Evolutionary conservation across 2,797 vertebrate genomes (phyloP).

Genomic region (Centropyge bicolor): DNA sequence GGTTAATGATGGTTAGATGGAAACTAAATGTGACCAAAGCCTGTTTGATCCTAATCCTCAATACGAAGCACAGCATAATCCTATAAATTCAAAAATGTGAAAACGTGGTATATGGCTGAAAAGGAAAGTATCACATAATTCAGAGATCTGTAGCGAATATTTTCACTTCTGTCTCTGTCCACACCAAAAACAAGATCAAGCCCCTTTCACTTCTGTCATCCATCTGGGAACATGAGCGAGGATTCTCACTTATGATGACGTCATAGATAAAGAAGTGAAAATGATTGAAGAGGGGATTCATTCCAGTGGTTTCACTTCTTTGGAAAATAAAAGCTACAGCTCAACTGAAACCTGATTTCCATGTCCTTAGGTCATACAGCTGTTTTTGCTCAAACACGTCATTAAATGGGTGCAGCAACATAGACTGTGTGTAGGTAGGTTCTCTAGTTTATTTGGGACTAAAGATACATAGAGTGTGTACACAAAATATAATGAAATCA

Average conservation of each 20-base stretch:
- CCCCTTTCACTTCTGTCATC: conserved; percentile 47
- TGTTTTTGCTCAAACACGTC: conserved; percentile 8
- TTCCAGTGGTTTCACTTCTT: conserved; percentile 5
- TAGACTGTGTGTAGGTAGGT: neutral
- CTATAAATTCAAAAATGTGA: conserved; percentile 43
- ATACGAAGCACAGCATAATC: conserved; percentile 42
- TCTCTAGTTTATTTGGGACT: neutral
- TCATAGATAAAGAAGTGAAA: conserved; percentile 35
- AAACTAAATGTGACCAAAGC: conserved; percentile 40
- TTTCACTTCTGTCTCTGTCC: conserved; percentile 47
- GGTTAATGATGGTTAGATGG: conserved; percentile 44
- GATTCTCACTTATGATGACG: neutral
- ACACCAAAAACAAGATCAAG: neutral
- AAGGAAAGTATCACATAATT: neutral
- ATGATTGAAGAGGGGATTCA: neutral
- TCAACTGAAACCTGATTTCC: neutral
- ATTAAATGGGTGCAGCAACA: neutral
- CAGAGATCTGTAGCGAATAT: neutral
- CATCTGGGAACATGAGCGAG: conserved; percentile 11
- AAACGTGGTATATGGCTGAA: conserved; percentile 2
- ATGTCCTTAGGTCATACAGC: neutral
- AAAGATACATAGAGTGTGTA: neutral
- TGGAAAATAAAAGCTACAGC: neutral
- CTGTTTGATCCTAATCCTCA: conserved; percentile 66
- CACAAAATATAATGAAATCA: neutral